Percentiles rank a stretch among this genome's conserved stretches.
Evolutionary conservation across 2,888 invertebrate genomes (phyloP).

Genomic region (Phaedon cochleariae): DNA sequence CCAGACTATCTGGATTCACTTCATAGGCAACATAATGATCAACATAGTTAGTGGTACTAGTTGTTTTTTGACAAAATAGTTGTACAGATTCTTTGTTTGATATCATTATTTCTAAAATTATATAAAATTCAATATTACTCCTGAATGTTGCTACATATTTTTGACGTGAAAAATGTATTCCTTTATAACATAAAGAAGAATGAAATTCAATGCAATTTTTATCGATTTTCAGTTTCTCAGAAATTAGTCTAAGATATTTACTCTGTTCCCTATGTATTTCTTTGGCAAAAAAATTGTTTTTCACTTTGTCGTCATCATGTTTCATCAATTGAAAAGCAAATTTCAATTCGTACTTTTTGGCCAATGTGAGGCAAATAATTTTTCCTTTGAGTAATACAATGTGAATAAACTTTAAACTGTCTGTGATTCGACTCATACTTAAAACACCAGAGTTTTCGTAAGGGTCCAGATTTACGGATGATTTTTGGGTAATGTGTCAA

Average conservation of each 20-base stretch:
- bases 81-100: conserved; percentile 5
- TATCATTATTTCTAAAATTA: conserved; percentile 9
- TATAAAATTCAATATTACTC: conserved; percentile 6
- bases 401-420: conserved; percentile 44
- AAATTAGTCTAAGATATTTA: neutral
- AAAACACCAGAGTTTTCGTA: conserved; percentile 32
- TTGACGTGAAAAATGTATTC: neutral
- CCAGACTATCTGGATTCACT: conserved; percentile 13
- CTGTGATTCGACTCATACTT: conserved; percentile 45
- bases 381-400: conserved; percentile 45
- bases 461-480: conserved; percentile 26
- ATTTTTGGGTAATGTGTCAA: conserved; percentile 43
- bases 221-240: neutral
- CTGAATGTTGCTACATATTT: neutral
- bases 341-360: conserved; percentile 22
- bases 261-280: neutral
- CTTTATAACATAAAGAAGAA: conserved; percentile 6
- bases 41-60: neutral
- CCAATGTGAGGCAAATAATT: conserved; percentile 45
- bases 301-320: neutral
- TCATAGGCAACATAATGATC: conserved; percentile 22
- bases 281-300: neutral
- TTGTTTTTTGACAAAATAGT: conserved; percentile 10
- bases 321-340: conserved; percentile 11
- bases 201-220: neutral